Evolutionary conservation across 2,888 invertebrate genomes (phyloP).

Genomic region (Bhutanitis thaidina): DNA sequence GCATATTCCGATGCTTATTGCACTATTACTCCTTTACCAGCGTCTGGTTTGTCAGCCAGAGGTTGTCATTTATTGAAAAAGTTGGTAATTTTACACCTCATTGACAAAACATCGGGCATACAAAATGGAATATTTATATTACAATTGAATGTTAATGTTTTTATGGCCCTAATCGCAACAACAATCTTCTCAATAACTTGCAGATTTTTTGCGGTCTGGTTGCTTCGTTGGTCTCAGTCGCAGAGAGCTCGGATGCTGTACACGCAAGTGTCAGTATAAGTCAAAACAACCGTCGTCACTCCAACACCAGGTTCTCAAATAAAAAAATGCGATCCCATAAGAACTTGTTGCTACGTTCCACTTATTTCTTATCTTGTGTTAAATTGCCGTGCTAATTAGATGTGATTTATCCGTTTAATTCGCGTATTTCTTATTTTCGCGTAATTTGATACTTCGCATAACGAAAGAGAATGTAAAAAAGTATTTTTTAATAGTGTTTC

Average conservation of each 20-base stretch:
- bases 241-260: slow-evolving; percentile 27
- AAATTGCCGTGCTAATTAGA: slow-evolving; percentile 54
- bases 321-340: slow-evolving; percentile 32
- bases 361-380: slow-evolving; percentile 45
- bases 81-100: too few relatives aligned
- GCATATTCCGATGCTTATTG: too few relatives aligned
- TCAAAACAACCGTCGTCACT: slow-evolving; percentile 77
- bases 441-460: slow-evolving; percentile 15
- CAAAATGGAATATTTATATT: neutral
- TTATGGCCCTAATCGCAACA: slow-evolving; percentile 8
- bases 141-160: too few relatives aligned
- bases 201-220: slow-evolving; percentile 35
- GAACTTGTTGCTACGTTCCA: slow-evolving; percentile 34
- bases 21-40: too few relatives aligned
- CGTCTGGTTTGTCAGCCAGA: too few relatives aligned
- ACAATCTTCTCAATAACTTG: slow-evolving; percentile 21
- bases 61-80: too few relatives aligned
- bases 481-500: neutral
- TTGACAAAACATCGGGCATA: too few relatives aligned
- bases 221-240: slow-evolving; percentile 22
- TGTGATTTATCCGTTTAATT: slow-evolving; percentile 41
- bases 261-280: slow-evolving; percentile 67
- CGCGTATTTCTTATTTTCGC: slow-evolving; percentile 9
- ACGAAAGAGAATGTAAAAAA: slow-evolving; percentile 5
- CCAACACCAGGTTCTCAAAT: slow-evolving; percentile 38